Evolutionary conservation across 1,140 invertebrate genomes (phyloP).

Genomic region (Globodera ellingtonae): DNA sequence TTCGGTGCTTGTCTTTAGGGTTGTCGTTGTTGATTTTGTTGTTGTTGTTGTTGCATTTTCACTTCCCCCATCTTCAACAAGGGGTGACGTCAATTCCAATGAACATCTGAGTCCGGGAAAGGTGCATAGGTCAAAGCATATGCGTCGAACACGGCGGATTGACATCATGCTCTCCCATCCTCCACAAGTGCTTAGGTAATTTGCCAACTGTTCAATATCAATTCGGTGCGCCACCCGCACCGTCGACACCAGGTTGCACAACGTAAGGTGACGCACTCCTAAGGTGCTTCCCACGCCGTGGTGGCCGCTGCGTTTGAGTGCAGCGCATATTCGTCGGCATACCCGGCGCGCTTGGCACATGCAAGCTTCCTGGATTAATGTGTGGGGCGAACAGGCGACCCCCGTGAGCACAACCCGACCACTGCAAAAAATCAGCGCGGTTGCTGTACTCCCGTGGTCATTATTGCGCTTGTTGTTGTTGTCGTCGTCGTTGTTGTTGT

Average conservation of each 20-base stretch:
- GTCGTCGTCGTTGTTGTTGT: too few species aligned
- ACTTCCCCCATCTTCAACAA: not conserved
- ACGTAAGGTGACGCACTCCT: not conserved
- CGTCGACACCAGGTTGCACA: not conserved
- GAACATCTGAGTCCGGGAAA: not conserved
- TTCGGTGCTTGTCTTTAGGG: not conserved
- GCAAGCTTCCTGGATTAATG: not conserved
- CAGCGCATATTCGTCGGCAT: not conserved
- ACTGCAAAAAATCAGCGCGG: slow-evolving; percentile 1
- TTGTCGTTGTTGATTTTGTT: too few species aligned
- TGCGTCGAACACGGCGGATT: not conserved
- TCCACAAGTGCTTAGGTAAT: not conserved
- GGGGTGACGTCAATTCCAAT: not conserved
- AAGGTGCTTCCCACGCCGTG: not conserved
- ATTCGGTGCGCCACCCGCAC: not conserved
- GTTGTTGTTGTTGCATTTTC: too few species aligned
- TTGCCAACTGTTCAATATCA: not conserved
- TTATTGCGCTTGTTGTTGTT: not conserved
- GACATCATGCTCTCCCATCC: not conserved
- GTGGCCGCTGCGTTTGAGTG: not conserved
- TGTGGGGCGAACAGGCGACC: not conserved
- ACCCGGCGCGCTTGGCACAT: not conserved
- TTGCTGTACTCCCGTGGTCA: not conserved
- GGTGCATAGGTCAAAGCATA: not conserved
- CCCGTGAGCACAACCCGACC: slow-evolving; percentile 3